Conservation (phyloP, 2,888 invertebrate genomes). For the Hirtodrosophila trivittata region DNA sequence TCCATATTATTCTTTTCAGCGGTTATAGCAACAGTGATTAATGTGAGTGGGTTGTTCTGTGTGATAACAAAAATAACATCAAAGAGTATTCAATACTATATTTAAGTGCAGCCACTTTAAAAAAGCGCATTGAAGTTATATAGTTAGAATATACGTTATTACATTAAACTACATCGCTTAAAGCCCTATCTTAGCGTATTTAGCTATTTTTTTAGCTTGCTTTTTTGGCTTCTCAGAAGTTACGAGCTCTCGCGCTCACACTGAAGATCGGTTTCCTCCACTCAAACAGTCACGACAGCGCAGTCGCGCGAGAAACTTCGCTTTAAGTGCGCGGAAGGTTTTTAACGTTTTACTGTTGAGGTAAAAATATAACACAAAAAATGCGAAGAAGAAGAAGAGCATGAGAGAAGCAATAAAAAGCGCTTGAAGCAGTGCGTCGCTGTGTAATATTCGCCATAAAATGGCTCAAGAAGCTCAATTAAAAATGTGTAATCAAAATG, state of each 20-base stretch:
- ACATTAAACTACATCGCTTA: too few species aligned
- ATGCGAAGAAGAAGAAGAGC: constrained; percentile 15
- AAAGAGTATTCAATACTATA: too few species aligned
- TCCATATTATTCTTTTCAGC: too few species aligned
- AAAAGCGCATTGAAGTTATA: too few species aligned
- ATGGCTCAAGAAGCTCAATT: constrained; percentile 32
- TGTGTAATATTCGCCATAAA: constrained; percentile 22
- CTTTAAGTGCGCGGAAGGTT: constrained; percentile 48
- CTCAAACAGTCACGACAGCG: constrained; percentile 61
- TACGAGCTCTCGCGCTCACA: constrained; percentile 25
- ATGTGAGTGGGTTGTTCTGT: too few species aligned
- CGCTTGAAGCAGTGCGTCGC: constrained; percentile 19
- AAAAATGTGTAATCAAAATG: constrained; percentile 41
- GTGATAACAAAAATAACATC: too few species aligned
- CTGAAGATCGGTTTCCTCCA: constrained; percentile 52
- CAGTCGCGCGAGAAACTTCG: constrained; percentile 64
- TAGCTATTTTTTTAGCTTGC: constrained; percentile 8
- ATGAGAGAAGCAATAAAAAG: constrained; percentile 49
- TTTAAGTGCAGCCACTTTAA: too few species aligned
- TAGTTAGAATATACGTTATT: too few species aligned
- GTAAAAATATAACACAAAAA: constrained; percentile 28
- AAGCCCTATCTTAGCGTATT: too few species aligned
- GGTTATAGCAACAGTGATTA: too few species aligned
- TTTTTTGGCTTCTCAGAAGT: neutral
- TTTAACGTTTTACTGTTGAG: constrained; percentile 34